Percentiles rank a stretch among this genome's conserved stretches.
Conservation (phyloP, 2,113 vertebrate genomes). For the Zosterops borbonicus region DNA sequence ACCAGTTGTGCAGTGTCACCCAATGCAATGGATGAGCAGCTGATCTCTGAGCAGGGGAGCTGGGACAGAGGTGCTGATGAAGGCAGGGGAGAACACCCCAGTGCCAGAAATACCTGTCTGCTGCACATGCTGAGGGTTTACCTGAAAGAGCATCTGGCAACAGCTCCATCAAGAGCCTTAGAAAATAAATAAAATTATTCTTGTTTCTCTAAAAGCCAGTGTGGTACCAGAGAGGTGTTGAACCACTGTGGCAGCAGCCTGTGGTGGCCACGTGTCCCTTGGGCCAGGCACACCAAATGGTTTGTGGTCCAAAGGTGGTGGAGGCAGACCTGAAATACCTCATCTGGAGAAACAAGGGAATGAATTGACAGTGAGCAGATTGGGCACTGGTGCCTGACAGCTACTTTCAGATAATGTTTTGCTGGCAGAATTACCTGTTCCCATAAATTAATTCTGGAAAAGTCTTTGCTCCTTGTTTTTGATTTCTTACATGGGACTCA, state of each 20-base stretch:
- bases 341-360: not conserved
- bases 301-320: not conserved
- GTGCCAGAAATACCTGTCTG: not conserved
- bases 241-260: not conserved
- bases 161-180: not conserved
- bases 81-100: not conserved
- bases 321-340: not conserved
- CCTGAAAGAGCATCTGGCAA: not conserved
- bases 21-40: not conserved
- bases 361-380: not conserved
- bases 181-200: not conserved
- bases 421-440: not conserved
- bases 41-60: not conserved
- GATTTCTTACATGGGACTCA: not conserved
- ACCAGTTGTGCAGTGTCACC: not conserved
- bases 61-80: not conserved
- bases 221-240: not conserved
- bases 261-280: not conserved
- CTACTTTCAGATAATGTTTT: not conserved
- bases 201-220: accelerated
- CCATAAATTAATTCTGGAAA: not conserved
- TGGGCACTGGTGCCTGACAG: not conserved
- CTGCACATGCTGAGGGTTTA: not conserved
- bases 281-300: not conserved
- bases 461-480: not conserved